phyloP scores from a whole-genome alignment of 2,888 invertebrate genomes.

The Erebia aethiops region DNA sequence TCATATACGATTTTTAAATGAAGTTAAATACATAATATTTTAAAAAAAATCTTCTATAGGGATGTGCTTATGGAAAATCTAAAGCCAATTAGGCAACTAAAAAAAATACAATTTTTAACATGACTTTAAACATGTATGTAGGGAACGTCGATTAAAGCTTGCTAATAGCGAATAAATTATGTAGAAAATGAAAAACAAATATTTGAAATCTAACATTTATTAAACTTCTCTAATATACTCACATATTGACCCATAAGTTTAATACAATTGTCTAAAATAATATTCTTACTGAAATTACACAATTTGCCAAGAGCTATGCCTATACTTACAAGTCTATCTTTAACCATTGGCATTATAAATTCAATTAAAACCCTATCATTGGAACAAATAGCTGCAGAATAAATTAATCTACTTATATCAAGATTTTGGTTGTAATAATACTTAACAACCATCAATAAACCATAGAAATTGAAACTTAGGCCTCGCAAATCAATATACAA shows the following conservation, averaged over 20 bases:
- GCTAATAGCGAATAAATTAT: not conserved
- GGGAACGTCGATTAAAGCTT: too few relatives aligned
- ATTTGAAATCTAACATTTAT: slow-evolving; percentile 68
- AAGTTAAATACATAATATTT: too few relatives aligned
- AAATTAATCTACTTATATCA: slow-evolving; percentile 71
- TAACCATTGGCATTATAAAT: slow-evolving; percentile 67
- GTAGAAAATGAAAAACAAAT: not conserved
- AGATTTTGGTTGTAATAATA: slow-evolving; percentile 67
- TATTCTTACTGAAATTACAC: slow-evolving; percentile 55
- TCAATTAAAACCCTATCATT: slow-evolving; percentile 65
- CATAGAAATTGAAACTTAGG: slow-evolving; percentile 86
- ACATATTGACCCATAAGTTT: slow-evolving; percentile 75
- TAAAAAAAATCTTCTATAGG: too few relatives aligned
- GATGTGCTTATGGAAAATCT: too few relatives aligned
- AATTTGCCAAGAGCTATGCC: slow-evolving; percentile 61
- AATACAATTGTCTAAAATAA: slow-evolving; percentile 72
- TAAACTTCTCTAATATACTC: slow-evolving; percentile 76
- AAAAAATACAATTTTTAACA: too few relatives aligned
- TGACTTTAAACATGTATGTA: too few relatives aligned
- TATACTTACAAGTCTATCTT: slow-evolving; percentile 56
- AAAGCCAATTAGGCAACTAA: too few relatives aligned
- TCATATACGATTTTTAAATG: too few relatives aligned
- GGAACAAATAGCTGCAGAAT: slow-evolving; percentile 73
- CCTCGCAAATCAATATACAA: slow-evolving; percentile 85
- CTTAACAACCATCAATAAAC: slow-evolving; percentile 73